Percentiles rank a stretch among this genome's conserved stretches.
These are phyloP conservation scores for Emys orbicularis DNA, from an alignment of 2,797 vertebrate genomes.

Conservation along the genomic window DNA sequence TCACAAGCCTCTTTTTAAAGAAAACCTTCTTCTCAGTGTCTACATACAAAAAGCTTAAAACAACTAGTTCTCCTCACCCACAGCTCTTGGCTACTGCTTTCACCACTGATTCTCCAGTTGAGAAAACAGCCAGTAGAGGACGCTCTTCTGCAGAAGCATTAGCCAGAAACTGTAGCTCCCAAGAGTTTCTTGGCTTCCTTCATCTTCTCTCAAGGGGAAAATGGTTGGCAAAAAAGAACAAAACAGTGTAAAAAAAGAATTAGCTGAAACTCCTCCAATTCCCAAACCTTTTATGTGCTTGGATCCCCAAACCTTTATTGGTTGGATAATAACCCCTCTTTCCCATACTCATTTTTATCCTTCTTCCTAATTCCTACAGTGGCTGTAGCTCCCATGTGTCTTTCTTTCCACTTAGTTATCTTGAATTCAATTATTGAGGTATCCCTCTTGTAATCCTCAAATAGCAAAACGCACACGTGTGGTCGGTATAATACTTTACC, in stretches of 20 bases:
- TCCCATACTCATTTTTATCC: neutral
- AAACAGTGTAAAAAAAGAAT: neutral
- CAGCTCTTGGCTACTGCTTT: neutral
- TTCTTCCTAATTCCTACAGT: slow-evolving; percentile 26
- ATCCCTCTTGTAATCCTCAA: slow-evolving; percentile 1
- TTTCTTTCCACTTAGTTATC: slow-evolving; percentile 53
- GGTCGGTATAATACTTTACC: neutral
- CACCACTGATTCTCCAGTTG: fast-evolving
- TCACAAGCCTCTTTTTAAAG: neutral
- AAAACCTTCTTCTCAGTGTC: neutral
- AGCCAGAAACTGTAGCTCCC: neutral
- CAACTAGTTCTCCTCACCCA: neutral
- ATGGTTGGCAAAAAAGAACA: slow-evolving; percentile 20
- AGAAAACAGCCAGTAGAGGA: neutral
- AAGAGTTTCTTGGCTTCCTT: neutral
- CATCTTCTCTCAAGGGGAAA: neutral
- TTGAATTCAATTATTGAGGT: neutral
- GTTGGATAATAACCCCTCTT: slow-evolving; percentile 28
- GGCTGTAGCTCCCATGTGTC: slow-evolving; percentile 34
- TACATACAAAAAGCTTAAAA: neutral
- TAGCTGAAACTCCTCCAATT: neutral
- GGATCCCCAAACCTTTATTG: neutral
- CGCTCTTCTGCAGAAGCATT: neutral
- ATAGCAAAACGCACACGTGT: slow-evolving; percentile 1
- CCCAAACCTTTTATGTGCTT: neutral